A percentile compares a stretch with the other conserved stretches of the same genome.
These are phyloP conservation scores for Enoplosus armatus DNA, from an alignment of 2,797 vertebrate species.

Conservation along the genomic window DNA sequence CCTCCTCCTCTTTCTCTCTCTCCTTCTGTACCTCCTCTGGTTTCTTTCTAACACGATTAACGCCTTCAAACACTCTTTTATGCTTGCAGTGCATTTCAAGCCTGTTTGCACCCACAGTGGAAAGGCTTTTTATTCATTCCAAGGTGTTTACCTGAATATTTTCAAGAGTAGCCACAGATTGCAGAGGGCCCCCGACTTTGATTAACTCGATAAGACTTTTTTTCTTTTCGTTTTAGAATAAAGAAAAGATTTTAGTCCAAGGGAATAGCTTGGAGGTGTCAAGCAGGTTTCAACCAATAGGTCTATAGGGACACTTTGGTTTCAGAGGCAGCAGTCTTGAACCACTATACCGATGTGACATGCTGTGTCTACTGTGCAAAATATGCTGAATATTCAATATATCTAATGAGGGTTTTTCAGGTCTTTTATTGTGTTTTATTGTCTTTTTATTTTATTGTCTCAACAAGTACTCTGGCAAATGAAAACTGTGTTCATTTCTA, in stretches of 20 bases:
- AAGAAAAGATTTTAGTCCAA: constrained; percentile 4
- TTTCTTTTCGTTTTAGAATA: not conserved
- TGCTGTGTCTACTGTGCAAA: constrained; percentile 17
- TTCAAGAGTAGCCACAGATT: constrained; percentile 30
- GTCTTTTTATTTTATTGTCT: not conserved
- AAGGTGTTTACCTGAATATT: constrained; percentile 48
- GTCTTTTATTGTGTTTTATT: not conserved
- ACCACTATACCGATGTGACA: constrained; percentile 13
- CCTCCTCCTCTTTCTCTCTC: constrained; percentile 26
- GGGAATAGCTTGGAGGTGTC: constrained; percentile 14
- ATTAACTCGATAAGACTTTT: constrained; percentile 5
- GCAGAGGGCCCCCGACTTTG: constrained; percentile 2
- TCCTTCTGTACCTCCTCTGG: constrained; percentile 48
- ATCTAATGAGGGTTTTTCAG: constrained; percentile 11
- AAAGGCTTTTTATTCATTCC: constrained; percentile 46
- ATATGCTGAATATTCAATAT: constrained; percentile 20
- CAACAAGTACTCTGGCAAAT: constrained; percentile 15
- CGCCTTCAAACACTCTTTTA: constrained; percentile 72
- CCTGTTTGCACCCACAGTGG: constrained; percentile 54
- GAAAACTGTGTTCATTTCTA: constrained; percentile 32
- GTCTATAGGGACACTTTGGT: constrained; percentile 57
- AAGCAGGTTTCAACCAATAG: constrained; percentile 46
- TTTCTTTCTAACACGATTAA: constrained; percentile 63
- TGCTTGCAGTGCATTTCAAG: constrained; percentile 62
- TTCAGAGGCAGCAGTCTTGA: constrained; percentile 43